Conservation (phyloP, 2,888 invertebrate species). For the Cephus sareptanus region DNA sequence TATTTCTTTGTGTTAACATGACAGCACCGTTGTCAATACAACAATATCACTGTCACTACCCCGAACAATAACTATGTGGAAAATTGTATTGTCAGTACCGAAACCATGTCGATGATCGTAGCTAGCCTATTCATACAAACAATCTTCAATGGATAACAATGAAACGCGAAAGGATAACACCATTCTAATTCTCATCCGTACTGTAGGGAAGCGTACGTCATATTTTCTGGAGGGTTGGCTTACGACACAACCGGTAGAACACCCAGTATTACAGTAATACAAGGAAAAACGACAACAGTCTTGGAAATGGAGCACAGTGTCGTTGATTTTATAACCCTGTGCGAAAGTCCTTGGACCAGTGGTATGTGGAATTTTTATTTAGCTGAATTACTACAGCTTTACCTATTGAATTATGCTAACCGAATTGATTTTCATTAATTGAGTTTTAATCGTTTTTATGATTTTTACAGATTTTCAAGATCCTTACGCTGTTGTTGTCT, state of each 20-base stretch:
- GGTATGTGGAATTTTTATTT: conserved; percentile 70
- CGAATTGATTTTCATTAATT: background rate
- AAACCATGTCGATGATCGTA: too few relatives aligned
- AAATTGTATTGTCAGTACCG: background rate
- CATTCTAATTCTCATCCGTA: conserved; percentile 9
- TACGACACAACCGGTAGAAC: conserved; percentile 89
- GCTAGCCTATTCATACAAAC: too few relatives aligned
- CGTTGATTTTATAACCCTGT: conserved; percentile 95
- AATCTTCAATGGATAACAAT: background rate
- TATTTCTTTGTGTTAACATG: background rate
- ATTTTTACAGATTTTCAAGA: conserved; percentile 89
- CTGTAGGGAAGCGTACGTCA: conserved; percentile 90
- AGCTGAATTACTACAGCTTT: background rate
- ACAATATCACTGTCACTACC: background rate
- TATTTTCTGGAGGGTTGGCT: conserved; percentile 97
- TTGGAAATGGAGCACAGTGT: conserved; percentile 99
- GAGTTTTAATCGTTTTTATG: background rate
- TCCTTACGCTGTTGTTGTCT: conserved; percentile 96
- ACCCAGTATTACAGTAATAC: conserved; percentile 95
- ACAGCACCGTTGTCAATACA: background rate
- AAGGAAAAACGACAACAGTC: conserved; percentile 96
- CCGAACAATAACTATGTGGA: background rate
- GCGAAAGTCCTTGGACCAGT: conserved; percentile 93
- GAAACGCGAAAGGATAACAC: background rate
- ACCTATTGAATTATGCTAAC: background rate